Base-by-base conservation (phyloP, 2,888 invertebrate species). In the Xylophagus ater region DNA sequence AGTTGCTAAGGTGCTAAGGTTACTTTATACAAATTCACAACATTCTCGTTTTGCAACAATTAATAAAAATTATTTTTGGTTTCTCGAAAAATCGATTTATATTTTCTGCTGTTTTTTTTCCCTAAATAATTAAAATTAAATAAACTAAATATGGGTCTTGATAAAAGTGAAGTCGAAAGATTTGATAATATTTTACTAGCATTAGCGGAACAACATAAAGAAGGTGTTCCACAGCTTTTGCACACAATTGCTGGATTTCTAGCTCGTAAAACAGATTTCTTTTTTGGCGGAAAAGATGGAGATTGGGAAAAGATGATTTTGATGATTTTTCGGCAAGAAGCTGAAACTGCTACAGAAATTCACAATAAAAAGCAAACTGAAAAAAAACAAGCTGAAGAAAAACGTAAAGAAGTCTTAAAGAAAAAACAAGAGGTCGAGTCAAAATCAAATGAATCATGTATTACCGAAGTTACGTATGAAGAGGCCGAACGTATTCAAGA, bases 251-350 rank as follows among this genome's bases (percentile, higher is more conserved):
- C 96, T 47, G 83, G 84, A 57, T 98, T 98, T 59, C 70, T 99
- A 37, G 79, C 87, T 1, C 75, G 98, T 49, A 97, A 96, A 71
- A 97, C 97, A 3, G 98, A 99, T 60, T 98, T 97, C 62, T 94
- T 90, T 56, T 82, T 80, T 42, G 97, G 96, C 10, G 92, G 82
- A 10, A 74, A 73, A 37, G 75, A 78, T 52, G 84, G 81, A 12
- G 81, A 83, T 48, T 92, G 92, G 70, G 82, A 89, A 65, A 80
- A 82, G 78, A 65, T 90, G 49, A 74, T 96, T 0, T 72, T 88
- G 65, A 78, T 77, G 34, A 81, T 81, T 45, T 96, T 94, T 58
- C 77, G 78, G 47, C 81, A 80, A 56, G 76, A 90, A 57, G 79
- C 85, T 51, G 72, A 73, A 40, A 71, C 75, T 43, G 86, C 85